A percentile compares a stretch with the other conserved stretches of the same genome.
phyloP scores from a whole-genome alignment of 1,140 invertebrate species.

The Macrosteles quadrilineatus region DNA sequence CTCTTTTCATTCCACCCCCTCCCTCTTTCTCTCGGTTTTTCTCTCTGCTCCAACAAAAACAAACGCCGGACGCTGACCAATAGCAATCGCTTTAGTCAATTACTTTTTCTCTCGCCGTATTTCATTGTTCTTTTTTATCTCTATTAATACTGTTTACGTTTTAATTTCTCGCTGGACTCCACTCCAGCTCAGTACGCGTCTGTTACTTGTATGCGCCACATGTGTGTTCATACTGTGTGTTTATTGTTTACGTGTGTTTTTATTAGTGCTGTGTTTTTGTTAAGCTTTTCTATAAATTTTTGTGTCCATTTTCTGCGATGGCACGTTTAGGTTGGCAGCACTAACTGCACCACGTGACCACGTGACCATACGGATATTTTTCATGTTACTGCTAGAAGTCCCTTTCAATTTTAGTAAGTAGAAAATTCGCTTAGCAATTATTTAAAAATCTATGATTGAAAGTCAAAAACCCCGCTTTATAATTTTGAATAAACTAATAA shows the following conservation, averaged over 20 bases:
- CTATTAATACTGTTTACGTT: slow-evolving; percentile 30
- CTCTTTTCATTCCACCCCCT: not conserved
- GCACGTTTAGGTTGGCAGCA: too few species aligned
- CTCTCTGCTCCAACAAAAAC: slow-evolving; percentile 29
- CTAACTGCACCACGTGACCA: too few species aligned
- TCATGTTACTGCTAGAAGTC: slow-evolving; percentile 21
- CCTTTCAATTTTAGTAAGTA: slow-evolving; percentile 16
- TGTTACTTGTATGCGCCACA: too few species aligned
- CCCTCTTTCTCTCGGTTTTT: slow-evolving; percentile 32
- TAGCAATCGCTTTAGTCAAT: slow-evolving; percentile 30
- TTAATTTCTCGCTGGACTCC: slow-evolving; percentile 21
- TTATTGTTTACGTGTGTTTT: too few species aligned
- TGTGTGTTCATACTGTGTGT: too few species aligned
- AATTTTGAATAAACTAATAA: too few species aligned
- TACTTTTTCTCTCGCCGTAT: slow-evolving; percentile 29
- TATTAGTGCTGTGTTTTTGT: too few species aligned
- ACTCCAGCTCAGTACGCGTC: not conserved
- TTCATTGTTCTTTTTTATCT: slow-evolving; percentile 28
- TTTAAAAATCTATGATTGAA: too few species aligned
- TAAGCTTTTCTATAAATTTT: too few species aligned
- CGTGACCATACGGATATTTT: not conserved
- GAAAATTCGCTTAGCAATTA: too few species aligned
- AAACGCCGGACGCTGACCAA: slow-evolving; percentile 21
- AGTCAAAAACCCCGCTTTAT: too few species aligned
- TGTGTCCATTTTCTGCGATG: too few species aligned